phyloP scores from a whole-genome alignment of 1,140 invertebrate species.

The Tribolium castaneum region DNA sequence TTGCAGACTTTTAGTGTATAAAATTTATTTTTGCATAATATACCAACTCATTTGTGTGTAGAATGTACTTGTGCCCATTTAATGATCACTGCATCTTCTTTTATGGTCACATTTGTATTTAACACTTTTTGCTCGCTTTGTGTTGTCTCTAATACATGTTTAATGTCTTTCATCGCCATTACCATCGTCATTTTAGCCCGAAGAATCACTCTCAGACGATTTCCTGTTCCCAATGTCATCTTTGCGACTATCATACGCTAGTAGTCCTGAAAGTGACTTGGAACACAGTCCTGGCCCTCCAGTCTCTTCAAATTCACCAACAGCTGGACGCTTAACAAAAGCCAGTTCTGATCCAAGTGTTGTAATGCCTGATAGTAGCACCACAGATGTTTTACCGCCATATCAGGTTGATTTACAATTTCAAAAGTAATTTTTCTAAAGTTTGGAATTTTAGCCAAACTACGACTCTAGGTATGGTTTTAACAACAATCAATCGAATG shows the following conservation, averaged over 20 bases:
- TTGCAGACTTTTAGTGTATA: too few relatives aligned
- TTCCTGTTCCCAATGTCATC: constrained; percentile 98
- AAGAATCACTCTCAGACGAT: constrained; percentile 91
- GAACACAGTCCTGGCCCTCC: constrained; percentile 84
- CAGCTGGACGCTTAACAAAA: constrained; percentile 74
- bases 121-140: neutral
- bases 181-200: constrained; percentile 70
- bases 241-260: constrained; percentile 91
- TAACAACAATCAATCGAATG: constrained; percentile 51
- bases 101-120: neutral
- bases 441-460: constrained; percentile 57
- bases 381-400: constrained; percentile 75
- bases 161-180: constrained; percentile 38
- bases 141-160: neutral
- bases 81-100: neutral
- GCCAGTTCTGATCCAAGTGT: constrained; percentile 91
- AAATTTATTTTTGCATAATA: too few relatives aligned
- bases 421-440: neutral
- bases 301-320: constrained; percentile 64
- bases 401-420: constrained; percentile 74
- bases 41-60: too few relatives aligned
- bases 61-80: too few relatives aligned
- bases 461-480: constrained; percentile 62
- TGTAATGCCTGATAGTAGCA: constrained; percentile 73
- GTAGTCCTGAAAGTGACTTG: constrained; percentile 94